These are phyloP conservation scores for Callimico goeldii DNA, from an alignment of 2,797 vertebrate species.

Conservation along the genomic window DNA sequence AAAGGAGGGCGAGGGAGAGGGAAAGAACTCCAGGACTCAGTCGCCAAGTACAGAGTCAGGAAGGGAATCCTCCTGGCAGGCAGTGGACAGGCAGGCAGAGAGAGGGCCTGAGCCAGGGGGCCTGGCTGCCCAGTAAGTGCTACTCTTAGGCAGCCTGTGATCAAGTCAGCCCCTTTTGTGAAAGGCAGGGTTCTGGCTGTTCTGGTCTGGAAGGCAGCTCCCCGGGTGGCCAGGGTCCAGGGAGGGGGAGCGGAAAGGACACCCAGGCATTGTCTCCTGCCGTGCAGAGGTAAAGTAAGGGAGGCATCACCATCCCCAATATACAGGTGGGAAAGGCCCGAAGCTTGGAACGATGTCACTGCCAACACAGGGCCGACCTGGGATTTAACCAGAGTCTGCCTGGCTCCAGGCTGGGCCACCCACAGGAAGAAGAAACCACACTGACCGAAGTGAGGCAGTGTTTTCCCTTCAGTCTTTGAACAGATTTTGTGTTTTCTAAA, in stretches of 20 bases:
- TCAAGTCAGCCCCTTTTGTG: not conserved
- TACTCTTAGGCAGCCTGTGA: not conserved
- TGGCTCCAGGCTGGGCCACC: not conserved
- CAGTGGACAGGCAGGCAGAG: not conserved
- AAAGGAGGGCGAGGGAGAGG: not conserved
- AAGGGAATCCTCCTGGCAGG: not conserved
- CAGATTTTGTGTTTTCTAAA: not conserved
- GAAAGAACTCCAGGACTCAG: not conserved
- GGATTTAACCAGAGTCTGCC: not conserved
- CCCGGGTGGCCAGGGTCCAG: not conserved
- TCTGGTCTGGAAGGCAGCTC: not conserved
- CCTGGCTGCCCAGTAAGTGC: not conserved
- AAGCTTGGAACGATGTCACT: not conserved
- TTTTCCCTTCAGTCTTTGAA: not conserved
- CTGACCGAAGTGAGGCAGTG: not conserved
- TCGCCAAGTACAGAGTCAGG: not conserved
- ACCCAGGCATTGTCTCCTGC: not conserved
- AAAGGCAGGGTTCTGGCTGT: not conserved
- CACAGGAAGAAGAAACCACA: not conserved
- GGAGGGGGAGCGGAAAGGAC: not conserved
- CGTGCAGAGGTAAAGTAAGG: not conserved
- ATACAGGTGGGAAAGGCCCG: not conserved
- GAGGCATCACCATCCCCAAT: not conserved
- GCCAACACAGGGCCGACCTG: not conserved
- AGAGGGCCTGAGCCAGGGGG: not conserved